Percentiles rank a stretch among this genome's conserved stretches.
Evolutionary conservation across 2,888 invertebrate species (phyloP).

Genomic region (Catocala nupta): DNA sequence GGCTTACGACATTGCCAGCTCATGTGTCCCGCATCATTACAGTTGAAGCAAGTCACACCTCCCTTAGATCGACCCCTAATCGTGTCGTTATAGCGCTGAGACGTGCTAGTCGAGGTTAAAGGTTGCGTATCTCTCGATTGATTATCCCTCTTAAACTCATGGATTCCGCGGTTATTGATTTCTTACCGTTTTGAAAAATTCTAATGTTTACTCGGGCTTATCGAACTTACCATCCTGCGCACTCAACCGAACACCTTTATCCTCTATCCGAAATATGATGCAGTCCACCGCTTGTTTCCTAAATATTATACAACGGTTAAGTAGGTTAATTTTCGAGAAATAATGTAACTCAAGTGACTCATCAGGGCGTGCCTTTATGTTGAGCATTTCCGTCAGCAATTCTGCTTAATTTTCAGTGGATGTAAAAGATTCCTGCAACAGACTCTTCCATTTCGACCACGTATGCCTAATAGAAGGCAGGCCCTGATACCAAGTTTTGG

Average conservation of each 20-base stretch:
- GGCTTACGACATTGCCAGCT: no score
- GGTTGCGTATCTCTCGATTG: no score
- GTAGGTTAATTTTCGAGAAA: slow-evolving; percentile 6
- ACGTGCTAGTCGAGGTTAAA: no score
- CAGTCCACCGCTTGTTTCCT: slow-evolving; percentile 13
- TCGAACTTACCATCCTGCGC: slow-evolving; percentile 1
- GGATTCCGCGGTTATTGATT: background rate
- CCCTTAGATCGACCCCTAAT: no score
- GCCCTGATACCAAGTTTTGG: slow-evolving; percentile 44
- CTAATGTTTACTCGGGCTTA: background rate
- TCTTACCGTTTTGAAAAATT: slow-evolving; percentile 6
- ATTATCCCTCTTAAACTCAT: no score
- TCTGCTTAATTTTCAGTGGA: slow-evolving; percentile 2
- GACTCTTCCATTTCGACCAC: slow-evolving; percentile 6
- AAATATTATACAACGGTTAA: slow-evolving; percentile 13
- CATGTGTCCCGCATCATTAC: no score
- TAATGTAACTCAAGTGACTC: slow-evolving; percentile 11
- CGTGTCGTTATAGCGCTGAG: no score
- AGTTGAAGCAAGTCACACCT: no score
- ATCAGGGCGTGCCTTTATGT: slow-evolving; percentile 7
- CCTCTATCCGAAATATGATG: slow-evolving; percentile 4
- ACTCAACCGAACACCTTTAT: slow-evolving; percentile 7
- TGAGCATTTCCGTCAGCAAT: slow-evolving; percentile 11
- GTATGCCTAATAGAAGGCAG: slow-evolving; percentile 21
- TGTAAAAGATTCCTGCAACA: slow-evolving; percentile 7